phyloP scores from a whole-genome alignment of 2,797 vertebrate species.

The Rallus crepitans region DNA sequence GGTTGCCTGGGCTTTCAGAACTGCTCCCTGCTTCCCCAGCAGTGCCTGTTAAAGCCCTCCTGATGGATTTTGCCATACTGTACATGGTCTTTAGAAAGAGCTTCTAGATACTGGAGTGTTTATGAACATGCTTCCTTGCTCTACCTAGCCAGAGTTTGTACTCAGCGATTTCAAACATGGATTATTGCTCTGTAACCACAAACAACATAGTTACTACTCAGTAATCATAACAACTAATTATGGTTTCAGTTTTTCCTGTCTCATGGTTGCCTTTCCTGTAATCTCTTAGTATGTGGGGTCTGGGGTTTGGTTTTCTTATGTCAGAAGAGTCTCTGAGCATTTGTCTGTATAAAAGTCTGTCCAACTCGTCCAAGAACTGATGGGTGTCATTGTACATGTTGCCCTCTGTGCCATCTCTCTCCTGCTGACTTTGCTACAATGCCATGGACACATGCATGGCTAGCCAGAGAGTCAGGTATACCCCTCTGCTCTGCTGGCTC shows the following conservation, averaged over 20 bases:
- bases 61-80: neutral
- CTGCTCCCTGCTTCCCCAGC: neutral
- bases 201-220: neutral
- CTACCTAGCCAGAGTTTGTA: neutral
- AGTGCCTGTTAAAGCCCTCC: neutral
- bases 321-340: neutral
- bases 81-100: neutral
- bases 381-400: fast-evolving
- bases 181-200: neutral
- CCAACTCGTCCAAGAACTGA: neutral
- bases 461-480: neutral
- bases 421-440: neutral
- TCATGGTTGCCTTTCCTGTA: neutral
- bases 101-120: neutral
- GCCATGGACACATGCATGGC: fast-evolving
- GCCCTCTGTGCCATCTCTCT: no score
- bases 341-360: neutral
- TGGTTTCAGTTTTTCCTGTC: neutral
- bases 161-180: neutral
- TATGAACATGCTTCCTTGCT: neutral
- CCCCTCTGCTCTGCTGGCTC: fast-evolving
- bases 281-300: neutral
- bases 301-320: neutral
- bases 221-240: neutral
- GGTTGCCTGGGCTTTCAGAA: neutral